Conservation (phyloP, 2,888 invertebrate species). For the Lottia scabra region DNA sequence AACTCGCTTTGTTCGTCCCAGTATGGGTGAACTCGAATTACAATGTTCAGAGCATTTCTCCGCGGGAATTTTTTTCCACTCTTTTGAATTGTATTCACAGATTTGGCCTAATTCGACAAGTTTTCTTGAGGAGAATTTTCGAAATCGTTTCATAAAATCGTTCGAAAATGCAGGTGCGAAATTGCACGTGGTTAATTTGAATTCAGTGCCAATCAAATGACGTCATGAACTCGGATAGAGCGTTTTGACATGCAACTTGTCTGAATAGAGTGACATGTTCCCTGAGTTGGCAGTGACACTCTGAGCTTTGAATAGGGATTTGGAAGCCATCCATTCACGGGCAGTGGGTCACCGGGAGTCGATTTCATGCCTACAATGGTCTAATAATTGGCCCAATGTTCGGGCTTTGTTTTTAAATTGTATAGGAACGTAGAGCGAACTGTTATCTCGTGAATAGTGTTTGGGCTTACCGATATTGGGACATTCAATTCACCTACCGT, state of each 20-base stretch:
- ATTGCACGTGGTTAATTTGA: not conserved
- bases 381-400: too few species aligned
- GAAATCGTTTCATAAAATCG: not conserved
- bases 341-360: too few species aligned
- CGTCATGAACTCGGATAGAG: not conserved
- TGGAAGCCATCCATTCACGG: too few species aligned
- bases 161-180: slow-evolving; percentile 1
- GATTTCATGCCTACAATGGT: too few species aligned
- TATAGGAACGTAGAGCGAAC: too few species aligned
- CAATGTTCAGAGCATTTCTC: not conserved
- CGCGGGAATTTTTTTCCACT: not conserved
- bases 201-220: slow-evolving; percentile 4
- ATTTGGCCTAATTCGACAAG: slow-evolving; percentile 1
- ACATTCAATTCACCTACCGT: too few species aligned
- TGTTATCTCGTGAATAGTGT: too few species aligned
- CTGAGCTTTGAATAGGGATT: too few species aligned
- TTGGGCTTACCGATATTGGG: too few species aligned
- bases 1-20: not conserved
- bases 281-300: too few species aligned
- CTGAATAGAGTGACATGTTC: too few species aligned
- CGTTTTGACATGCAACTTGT: not conserved
- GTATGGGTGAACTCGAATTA: not conserved
- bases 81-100: not conserved
- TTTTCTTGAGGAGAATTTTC: not conserved
- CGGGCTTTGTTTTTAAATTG: too few species aligned